Evolutionary conservation across 92 coral and sea anemone species (phyloP).

Genomic region (Epizoanthus ramosus): DNA sequence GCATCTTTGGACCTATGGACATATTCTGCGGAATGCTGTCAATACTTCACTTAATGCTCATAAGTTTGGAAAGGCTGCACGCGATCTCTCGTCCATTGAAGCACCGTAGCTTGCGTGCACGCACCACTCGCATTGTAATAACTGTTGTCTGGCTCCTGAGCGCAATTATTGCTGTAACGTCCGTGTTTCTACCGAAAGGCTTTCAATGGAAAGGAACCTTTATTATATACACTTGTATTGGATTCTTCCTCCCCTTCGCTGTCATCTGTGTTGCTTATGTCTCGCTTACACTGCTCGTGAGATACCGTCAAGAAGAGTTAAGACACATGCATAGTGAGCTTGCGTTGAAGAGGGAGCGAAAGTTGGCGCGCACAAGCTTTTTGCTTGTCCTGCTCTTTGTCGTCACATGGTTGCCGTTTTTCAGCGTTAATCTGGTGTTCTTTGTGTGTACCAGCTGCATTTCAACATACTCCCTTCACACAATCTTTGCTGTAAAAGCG

Average conservation of each 20-base stretch:
- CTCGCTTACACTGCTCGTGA: constrained; percentile 65
- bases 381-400: constrained; percentile 64
- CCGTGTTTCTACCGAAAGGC: constrained; percentile 75
- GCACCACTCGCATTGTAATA: constrained; percentile 45
- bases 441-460: constrained; percentile 60
- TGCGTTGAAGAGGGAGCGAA: constrained; percentile 59
- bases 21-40: constrained; percentile 81
- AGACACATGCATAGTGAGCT: constrained; percentile 49
- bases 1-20: constrained; percentile 74
- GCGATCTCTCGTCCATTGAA: constrained; percentile 77
- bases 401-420: constrained; percentile 80
- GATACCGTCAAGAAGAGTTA: constrained; percentile 48
- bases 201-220: constrained; percentile 82
- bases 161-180: constrained; percentile 60
- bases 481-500: constrained; percentile 66
- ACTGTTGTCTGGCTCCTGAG: constrained; percentile 61
- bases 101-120: constrained; percentile 66
- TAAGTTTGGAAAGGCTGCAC: constrained; percentile 74
- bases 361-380: constrained; percentile 62
- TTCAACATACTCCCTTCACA: constrained; percentile 37
- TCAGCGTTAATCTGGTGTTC: constrained; percentile 70
- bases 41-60: constrained; percentile 74
- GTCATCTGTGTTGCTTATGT: constrained; percentile 66
- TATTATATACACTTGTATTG: constrained; percentile 69
- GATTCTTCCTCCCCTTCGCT: constrained; percentile 68